Evolutionary conservation across 2,888 invertebrate species (phyloP), one percentile per base, ranked within the genome.

Genomic region (Proisotoma minuta): DNA sequence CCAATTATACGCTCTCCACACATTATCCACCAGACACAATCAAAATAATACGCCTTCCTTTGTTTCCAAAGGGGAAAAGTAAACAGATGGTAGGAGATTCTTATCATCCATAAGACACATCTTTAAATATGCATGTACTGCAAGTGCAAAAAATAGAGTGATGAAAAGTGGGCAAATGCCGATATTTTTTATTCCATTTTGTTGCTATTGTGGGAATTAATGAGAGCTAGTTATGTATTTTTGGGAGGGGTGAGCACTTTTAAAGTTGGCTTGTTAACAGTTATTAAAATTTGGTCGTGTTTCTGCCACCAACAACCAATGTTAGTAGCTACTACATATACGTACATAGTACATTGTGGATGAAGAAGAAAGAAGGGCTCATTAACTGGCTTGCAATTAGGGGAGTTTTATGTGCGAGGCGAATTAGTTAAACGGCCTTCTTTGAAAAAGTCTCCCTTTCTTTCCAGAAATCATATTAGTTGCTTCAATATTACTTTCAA

Each of bases 11-110:
- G 20, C 43, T n/a, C n/a, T 43, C 18, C 43, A 43, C 43, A 43
- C 43, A 43, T 43, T 43, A 43, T 43, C 43, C 43, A 43, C 43
- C 43, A 43, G 43, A 15, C 43, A 43, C 43, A 43, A 43, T 43
- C 43, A 43, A 43, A 43, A 43, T 43, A 43, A 15, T 18, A 43
- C 43, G 43, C 43, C 5, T 43, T n/a, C 43, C 43, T n/a, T 43
- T 43, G 43, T 43, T 43, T 43, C 20, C 10, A 43, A 43, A 43
- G n/a, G n/a, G n/a, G n/a, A n/a, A n/a, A n/a, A n/a, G n/a, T n/a
- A n/a, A n/a, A n/a, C n/a, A n/a, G n/a, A n/a, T n/a, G n/a, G n/a
- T n/a, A n/a, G n/a, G n/a, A n/a, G n/a, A n/a, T n/a, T n/a, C n/a
- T n/a, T n/a, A n/a, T n/a, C n/a, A n/a, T n/a, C n/a, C n/a, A n/a